These are phyloP conservation scores for Platyura marginata DNA, from an alignment of 1,140 invertebrate species.

Conservation along the genomic window DNA sequence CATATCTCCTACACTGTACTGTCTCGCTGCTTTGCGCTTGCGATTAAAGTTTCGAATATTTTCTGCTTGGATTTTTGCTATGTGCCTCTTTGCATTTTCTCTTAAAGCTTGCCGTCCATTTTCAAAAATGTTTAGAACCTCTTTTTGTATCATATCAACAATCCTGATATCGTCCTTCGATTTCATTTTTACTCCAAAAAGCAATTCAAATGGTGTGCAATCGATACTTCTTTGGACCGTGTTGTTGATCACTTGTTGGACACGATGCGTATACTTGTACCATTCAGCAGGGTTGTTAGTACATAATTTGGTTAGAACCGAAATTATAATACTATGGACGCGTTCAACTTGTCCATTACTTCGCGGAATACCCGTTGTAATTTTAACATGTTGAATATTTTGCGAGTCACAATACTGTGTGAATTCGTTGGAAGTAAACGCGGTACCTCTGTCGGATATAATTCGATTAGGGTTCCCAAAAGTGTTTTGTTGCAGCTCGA, in stretches of 20 bases:
- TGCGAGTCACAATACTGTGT: slow-evolving; percentile 6
- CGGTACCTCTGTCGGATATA: slow-evolving; percentile 3
- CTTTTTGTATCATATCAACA: not conserved
- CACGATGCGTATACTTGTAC: slow-evolving; percentile 6
- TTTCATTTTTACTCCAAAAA: not conserved
- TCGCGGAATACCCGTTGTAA: slow-evolving; percentile 6
- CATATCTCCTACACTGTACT: slow-evolving; percentile 14
- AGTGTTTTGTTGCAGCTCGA: slow-evolving; percentile 6
- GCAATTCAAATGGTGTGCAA: not conserved
- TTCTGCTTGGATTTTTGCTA: too few relatives aligned
- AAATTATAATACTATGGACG: slow-evolving; percentile 8
- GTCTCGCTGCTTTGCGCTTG: slow-evolving; percentile 8
- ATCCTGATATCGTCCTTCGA: not conserved
- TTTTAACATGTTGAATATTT: slow-evolving; percentile 6
- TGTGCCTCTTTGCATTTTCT: slow-evolving; percentile 15
- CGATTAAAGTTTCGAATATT: slow-evolving; percentile 13
- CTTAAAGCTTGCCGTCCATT: slow-evolving; percentile 12
- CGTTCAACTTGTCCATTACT: slow-evolving; percentile 11
- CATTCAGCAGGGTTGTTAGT: slow-evolving; percentile 6
- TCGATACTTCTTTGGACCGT: not conserved
- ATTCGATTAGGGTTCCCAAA: slow-evolving; percentile 7
- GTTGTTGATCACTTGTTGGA: slow-evolving; percentile 8
- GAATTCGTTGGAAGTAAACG: slow-evolving; percentile 4
- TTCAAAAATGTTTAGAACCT: not conserved
- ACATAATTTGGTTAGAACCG: slow-evolving; percentile 10